Evolutionary conservation across 2,113 vertebrate genomes (phyloP), one percentile per base, ranked within the genome.

Genomic region (Crocuta crocuta): DNA sequence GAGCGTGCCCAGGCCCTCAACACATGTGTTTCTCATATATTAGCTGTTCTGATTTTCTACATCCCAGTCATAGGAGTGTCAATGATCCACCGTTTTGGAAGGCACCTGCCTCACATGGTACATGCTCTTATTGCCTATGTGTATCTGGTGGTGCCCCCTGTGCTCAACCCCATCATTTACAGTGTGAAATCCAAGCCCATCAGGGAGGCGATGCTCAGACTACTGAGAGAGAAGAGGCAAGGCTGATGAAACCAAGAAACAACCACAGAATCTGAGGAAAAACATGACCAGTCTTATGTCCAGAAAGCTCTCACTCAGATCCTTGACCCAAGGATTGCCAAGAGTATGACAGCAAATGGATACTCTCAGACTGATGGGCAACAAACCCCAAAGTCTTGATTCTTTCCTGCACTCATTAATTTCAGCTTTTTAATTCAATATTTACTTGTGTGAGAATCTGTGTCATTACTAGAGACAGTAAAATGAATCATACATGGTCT

Each of bases 81-180:
- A 73, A 95, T 99, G 95, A 98, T 98, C 43, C 98, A 99, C 9
- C 98, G 97, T 11, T 98, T 98, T 10, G 98, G 97, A 0, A 98
- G 26, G 78, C 35, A 98, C 0, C 12, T 98, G 1, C 95, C 98
- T 17, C 98, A 96, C 2, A 74, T 98, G 10, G 80, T 98, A 0
- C 97, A 98, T 53, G 73, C 92, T 35, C 2, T 98, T 33, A 94
- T 98, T 88, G 99, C 98, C 45, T 98, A 98, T 45, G 96, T 98
- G 48, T 99, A 99, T 91, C 98, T 98, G 19, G 19, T 98, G 13
- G 97, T 99, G 0, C 98, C 99, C 17, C 98, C 99, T 0, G 98
- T 98, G 3, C 98, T 99, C 35, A 99, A 99, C 73, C 98, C 98
- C 0, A 19, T 99, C 9, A 99, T 99, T 76, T 99, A 99, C 65